Evolutionary conservation across 2,113 vertebrate genomes (phyloP).

Genomic region (Lagenorhynchus albirostris): DNA sequence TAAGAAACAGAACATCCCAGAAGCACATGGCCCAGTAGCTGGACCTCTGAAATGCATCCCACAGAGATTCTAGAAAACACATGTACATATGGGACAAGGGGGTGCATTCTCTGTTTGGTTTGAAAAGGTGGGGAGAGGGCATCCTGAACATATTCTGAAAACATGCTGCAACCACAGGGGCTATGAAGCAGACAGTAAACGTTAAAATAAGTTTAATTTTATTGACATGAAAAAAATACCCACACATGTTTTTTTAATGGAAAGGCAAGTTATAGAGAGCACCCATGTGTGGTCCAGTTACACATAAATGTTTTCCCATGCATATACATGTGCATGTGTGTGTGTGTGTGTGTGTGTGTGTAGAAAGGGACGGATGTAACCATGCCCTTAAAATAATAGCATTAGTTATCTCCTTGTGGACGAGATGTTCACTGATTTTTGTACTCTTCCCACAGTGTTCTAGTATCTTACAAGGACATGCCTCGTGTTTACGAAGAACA

Average conservation of each 20-base stretch:
- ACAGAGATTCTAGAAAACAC: accelerated
- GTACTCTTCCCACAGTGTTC: neutral
- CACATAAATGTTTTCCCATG: too few relatives aligned
- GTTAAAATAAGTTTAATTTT: neutral
- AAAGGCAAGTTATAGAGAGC: neutral
- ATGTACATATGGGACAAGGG: too few relatives aligned
- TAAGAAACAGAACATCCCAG: neutral
- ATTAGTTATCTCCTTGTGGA: too few relatives aligned
- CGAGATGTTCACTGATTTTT: too few relatives aligned
- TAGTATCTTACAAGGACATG: neutral
- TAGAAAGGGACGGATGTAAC: neutral
- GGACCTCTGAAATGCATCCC: neutral
- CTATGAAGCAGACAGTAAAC: neutral
- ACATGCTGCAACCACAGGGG: neutral
- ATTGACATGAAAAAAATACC: neutral
- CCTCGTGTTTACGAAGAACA: neutral
- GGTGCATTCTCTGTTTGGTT: neutral
- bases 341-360: neutral
- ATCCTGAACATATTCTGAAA: neutral
- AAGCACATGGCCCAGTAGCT: neutral
- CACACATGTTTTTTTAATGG: neutral
- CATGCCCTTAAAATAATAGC: accelerated
- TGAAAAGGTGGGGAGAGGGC: accelerated
- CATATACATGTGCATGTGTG: accelerated
- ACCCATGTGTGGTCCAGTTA: neutral